Percentiles rank a stretch among this genome's conserved stretches.
Evolutionary conservation across 2,888 invertebrate genomes (phyloP).

Genomic region (Epiblema foenella): DNA sequence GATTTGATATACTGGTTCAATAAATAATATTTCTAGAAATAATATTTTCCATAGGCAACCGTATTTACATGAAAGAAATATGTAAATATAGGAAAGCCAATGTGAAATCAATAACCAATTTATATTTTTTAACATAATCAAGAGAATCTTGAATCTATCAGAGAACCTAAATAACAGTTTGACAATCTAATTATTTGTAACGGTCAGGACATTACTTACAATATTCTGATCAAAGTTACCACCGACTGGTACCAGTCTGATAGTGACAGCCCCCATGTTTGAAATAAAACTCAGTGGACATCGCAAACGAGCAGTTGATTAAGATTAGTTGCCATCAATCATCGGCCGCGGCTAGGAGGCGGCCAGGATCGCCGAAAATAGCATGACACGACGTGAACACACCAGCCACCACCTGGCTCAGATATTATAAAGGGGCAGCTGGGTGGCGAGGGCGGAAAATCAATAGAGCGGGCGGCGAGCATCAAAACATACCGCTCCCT

Average conservation of each 20-base stretch:
- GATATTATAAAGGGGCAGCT: slow-evolving; percentile 73
- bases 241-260: slow-evolving; percentile 43
- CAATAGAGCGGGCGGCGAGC: slow-evolving; percentile 81
- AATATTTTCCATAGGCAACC: not conserved
- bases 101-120: not conserved
- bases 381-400: slow-evolving; percentile 67
- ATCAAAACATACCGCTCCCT: slow-evolving; percentile 80
- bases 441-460: slow-evolving; percentile 76
- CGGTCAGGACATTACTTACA: too few species aligned
- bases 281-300: slow-evolving; percentile 47
- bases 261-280: slow-evolving; percentile 11
- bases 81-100: slow-evolving; percentile 9
- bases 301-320: slow-evolving; percentile 56
- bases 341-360: slow-evolving; percentile 59
- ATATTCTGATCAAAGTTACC: slow-evolving; percentile 1
- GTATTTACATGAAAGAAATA: slow-evolving; percentile 16
- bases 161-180: not conserved
- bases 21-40: slow-evolving; percentile 18
- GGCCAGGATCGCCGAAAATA: slow-evolving; percentile 78
- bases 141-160: not conserved
- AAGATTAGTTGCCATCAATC: slow-evolving; percentile 67
- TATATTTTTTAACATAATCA: not conserved
- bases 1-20: slow-evolving; percentile 13
- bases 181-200: too few species aligned
- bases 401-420: slow-evolving; percentile 67